Base-by-base conservation (phyloP, 2,888 invertebrate genomes). In the Spilosoma lubricipeda region DNA sequence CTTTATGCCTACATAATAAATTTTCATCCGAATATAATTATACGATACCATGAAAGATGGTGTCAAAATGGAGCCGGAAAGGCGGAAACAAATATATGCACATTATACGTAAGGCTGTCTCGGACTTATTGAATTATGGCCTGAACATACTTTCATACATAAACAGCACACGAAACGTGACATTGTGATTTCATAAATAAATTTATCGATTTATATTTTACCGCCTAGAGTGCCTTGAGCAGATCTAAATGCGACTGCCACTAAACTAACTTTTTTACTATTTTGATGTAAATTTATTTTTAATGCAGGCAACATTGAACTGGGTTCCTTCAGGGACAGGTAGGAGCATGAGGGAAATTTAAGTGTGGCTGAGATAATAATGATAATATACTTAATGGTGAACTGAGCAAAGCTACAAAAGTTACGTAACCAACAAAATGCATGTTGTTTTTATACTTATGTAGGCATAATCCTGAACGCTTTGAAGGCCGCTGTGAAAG, bases 181-280 rank as follows among this genome's bases (percentile, higher is more conserved):
- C n/a, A 56, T 56, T 11, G n/a, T n/a, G 11, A n/a, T 56, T 48
- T 18, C 52, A 52, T 56, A 11, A 23, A 56, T 56, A 56, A 56
- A n/a, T 56, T 56, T n/a, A 56, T 56, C 52, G 52, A 56, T 56
- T 56, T 56, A 52, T 56, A 56, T n/a, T 56, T 56, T n/a, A n/a
- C 52, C 52, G 52, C n/a, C 52, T 52, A 56, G 52, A n/a, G n/a
- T 56, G 23, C 23, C 52, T 56, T 48, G n/a, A 56, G 23, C 52
- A 52, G 52, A 56, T 56, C 52, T n/a, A 23, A 56, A 56, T 56
- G 52, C n/a, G 52, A 56, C n/a, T 7, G 23, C 7, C 52, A 56
- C n/a, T 20, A 48, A 48, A 48, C 20, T 48, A 20, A 48, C 48
- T 48, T 48, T 0, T 48, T 7, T 45, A 45, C 15, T 45, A 15